Percentiles rank a stretch among this genome's conserved stretches.
Conservation (phyloP, 1,140 invertebrate genomes). For the Aricia agestis region DNA sequence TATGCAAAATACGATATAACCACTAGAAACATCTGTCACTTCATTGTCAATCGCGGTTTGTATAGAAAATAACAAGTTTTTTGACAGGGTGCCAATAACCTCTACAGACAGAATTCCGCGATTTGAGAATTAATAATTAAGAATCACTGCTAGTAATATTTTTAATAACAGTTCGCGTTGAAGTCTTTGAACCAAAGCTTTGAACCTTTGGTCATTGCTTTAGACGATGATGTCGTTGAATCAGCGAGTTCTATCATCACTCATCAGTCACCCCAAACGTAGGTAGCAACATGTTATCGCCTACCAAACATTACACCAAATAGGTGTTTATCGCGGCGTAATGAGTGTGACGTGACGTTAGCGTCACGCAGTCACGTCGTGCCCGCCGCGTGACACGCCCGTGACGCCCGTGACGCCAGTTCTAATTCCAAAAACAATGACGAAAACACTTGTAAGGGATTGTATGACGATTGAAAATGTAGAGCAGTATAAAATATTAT, state of each 20-base stretch:
- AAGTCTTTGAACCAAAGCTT: neutral
- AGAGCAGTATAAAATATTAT: too few species aligned
- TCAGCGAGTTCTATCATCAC: neutral
- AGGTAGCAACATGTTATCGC: neutral
- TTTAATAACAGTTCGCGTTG: neutral
- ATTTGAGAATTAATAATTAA: too few species aligned
- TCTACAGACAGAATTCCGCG: too few species aligned
- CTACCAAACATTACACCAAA: conserved; percentile 15
- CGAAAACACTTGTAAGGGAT: neutral
- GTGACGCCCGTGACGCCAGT: conserved; percentile 3
- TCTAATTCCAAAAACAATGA: neutral
- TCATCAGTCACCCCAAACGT: neutral
- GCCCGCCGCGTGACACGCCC: conserved; percentile 14
- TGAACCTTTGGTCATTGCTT: neutral
- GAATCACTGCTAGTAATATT: too few species aligned
- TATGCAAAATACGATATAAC: too few species aligned
- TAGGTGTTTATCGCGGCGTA: conserved; percentile 13
- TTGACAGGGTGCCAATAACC: too few species aligned
- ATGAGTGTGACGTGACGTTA: conserved; percentile 17
- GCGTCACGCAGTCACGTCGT: conserved; percentile 14
- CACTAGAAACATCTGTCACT: too few species aligned
- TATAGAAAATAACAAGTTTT: too few species aligned
- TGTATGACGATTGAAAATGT: too few species aligned
- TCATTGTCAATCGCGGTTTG: too few species aligned
- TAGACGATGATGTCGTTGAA: neutral